phyloP scores from a whole-genome alignment of 2,113 vertebrate genomes.

The Eleginops maclovinus region DNA sequence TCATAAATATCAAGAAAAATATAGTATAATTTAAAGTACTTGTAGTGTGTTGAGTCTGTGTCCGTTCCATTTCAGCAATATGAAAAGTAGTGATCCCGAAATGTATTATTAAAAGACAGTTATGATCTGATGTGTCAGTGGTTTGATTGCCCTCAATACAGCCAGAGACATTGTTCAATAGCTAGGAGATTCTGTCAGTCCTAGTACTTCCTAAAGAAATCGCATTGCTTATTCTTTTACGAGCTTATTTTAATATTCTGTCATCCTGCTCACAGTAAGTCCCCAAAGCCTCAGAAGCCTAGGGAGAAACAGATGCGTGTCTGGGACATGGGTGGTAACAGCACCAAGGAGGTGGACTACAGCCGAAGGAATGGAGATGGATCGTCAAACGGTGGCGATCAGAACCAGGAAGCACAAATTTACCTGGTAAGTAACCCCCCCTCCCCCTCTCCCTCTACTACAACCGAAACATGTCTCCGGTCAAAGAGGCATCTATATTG shows the following conservation, averaged over 20 bases:
- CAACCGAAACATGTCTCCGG: neutral
- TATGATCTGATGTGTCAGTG: too few species aligned
- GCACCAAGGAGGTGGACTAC: constrained; percentile 92
- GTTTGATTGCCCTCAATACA: neutral
- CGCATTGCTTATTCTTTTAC: neutral
- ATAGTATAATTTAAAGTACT: neutral
- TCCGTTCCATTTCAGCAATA: neutral
- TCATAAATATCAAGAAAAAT: neutral
- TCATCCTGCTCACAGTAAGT: constrained; percentile 80
- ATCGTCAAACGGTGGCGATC: constrained; percentile 54
- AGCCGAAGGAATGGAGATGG: constrained; percentile 81
- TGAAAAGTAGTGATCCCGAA: neutral
- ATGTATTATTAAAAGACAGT: too few species aligned
- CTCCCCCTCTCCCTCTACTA: too few species aligned
- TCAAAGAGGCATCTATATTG: neutral
- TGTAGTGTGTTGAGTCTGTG: neutral
- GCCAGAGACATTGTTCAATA: neutral
- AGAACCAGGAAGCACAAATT: constrained; percentile 74
- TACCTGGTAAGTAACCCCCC: constrained; percentile 66
- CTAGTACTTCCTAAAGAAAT: neutral
- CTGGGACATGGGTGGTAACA: constrained; percentile 89
- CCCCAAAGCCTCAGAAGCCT: constrained; percentile 89
- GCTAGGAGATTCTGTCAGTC: neutral
- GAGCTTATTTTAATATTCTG: neutral
- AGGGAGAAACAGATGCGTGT: constrained; percentile 90